Evolutionary conservation across 2,113 vertebrate species (phyloP), one percentile per base, ranked within the genome.

Genomic region (Hipposideros armiger): DNA sequence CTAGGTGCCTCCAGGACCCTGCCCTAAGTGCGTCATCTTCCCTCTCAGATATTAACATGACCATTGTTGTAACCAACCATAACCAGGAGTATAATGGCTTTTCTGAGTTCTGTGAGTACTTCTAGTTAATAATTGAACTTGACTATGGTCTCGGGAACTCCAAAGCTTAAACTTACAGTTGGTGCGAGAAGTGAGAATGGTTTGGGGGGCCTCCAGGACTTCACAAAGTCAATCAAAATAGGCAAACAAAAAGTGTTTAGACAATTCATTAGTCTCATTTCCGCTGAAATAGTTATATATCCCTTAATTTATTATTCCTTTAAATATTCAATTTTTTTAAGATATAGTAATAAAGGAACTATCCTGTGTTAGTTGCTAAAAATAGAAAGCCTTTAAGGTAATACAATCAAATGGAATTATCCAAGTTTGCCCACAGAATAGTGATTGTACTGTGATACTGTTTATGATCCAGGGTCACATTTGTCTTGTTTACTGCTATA

Each of bases 261-360:
- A 50, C 3, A 52, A 76, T 19, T 26, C 22, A 50, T 82, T 52
- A 56, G 40, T 66, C 4, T 56, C 17, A 14, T 42, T 80, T 85
- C 26, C 15, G 20, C 26, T 90, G 42, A 85, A 90, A 86, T 78
- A 73, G 16, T 36, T 40, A 47, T 64, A 20, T n/a, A 4, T 64
- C 45, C 5, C 13, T 83, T 72, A 42, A 56, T 67, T 80, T 42
- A 45, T 26, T 50, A 52, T 45, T 78, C 10, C 42, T 72, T 82
- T 45, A 82, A 81, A 82, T 8, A 64, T 94, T 42, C 16, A 64
- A 16, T 45, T 88, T 70, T 88, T 74, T 82, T 82, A 82, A 82
- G 76, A 8, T 72, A 42, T 73, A 73, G 81, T 88, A n/a, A 74
- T 70, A 72, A 54, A 87, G 26, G 11, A 90, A 54, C 45, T 78